Conservation (phyloP, 92 coral and sea anemone species). For the Phenganax marumi region DNA sequence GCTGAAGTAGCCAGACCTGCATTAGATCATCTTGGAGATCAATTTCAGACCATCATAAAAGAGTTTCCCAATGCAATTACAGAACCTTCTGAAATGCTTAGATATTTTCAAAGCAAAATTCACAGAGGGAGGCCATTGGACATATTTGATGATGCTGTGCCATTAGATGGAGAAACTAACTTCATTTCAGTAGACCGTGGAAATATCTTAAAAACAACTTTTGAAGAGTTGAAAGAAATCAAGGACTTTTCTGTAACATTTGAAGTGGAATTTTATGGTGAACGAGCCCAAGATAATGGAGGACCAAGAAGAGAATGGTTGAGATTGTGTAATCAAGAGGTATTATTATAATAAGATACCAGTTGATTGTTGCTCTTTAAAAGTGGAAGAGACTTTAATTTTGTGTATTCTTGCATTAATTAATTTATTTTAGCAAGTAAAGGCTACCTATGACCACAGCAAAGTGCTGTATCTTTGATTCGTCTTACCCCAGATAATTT, state of each 20-base stretch:
- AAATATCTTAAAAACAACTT: slow-evolving; percentile 42
- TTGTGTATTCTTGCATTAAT: too few relatives aligned
- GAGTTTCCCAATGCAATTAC: slow-evolving; percentile 26
- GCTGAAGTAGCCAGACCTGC: background rate
- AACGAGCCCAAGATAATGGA: slow-evolving; percentile 54
- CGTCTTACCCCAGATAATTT: too few relatives aligned
- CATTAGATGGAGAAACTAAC: slow-evolving; percentile 25
- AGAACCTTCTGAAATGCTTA: slow-evolving; percentile 45
- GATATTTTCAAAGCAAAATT: slow-evolving; percentile 43
- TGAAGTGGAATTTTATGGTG: slow-evolving; percentile 56
- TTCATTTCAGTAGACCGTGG: slow-evolving; percentile 36
- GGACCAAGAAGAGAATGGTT: slow-evolving; percentile 57
- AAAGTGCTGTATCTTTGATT: too few relatives aligned
- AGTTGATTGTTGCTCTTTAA: too few relatives aligned
- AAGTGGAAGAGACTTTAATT: too few relatives aligned
- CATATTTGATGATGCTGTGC: slow-evolving; percentile 16
- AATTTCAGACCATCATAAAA: slow-evolving; percentile 25
- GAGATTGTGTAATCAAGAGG: slow-evolving; percentile 50
- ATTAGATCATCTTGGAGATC: background rate
- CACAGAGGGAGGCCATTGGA: slow-evolving; percentile 43
- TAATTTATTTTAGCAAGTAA: too few relatives aligned
- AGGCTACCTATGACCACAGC: too few relatives aligned
- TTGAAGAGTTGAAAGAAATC: slow-evolving; percentile 43
- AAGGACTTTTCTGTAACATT: slow-evolving; percentile 45
- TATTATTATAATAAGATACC: slow-evolving; percentile 33